phyloP scores from a whole-genome alignment of 1,140 invertebrate species.

The Nautilus pompilius region DNA sequence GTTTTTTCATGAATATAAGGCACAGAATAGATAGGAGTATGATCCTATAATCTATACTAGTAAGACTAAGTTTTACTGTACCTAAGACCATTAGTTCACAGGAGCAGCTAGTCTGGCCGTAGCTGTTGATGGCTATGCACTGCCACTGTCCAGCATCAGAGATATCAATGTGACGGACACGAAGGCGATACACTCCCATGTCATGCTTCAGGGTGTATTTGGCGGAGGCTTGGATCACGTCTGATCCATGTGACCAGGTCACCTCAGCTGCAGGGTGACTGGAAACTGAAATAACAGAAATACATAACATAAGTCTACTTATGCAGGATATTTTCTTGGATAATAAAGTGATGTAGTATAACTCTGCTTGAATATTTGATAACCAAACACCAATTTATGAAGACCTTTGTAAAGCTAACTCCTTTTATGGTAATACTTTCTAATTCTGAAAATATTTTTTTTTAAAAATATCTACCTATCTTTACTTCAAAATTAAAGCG shows the following conservation, averaged over 20 bases:
- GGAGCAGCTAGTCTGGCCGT: slow-evolving; percentile 90
- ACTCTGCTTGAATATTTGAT: no score
- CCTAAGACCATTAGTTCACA: slow-evolving; percentile 97
- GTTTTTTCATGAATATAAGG: no score
- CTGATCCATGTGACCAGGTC: slow-evolving; percentile 41
- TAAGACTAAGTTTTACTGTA: no score
- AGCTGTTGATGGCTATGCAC: slow-evolving; percentile 86
- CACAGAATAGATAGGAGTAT: background rate
- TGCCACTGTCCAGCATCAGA: slow-evolving; percentile 95
- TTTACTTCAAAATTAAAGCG: no score
- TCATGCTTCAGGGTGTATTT: slow-evolving; percentile 33
- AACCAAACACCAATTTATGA: no score
- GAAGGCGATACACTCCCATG: slow-evolving; percentile 81
- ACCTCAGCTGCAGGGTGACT: slow-evolving; percentile 44
- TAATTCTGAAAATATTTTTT: no score
- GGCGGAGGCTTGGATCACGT: slow-evolving; percentile 23
- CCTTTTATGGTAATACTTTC: no score
- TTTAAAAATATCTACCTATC: no score
- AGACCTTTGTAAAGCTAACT: no score
- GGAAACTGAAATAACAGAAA: slow-evolving; percentile 32
- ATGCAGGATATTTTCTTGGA: no score
- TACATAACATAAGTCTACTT: background rate
- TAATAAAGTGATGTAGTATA: no score
- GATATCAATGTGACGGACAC: slow-evolving; percentile 89
- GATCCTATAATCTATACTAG: no score